A percentile compares a stretch with the other conserved stretches of the same genome.
Evolutionary conservation across 2,797 vertebrate species (phyloP).

Genomic region (Urophycis tenuis): DNA sequence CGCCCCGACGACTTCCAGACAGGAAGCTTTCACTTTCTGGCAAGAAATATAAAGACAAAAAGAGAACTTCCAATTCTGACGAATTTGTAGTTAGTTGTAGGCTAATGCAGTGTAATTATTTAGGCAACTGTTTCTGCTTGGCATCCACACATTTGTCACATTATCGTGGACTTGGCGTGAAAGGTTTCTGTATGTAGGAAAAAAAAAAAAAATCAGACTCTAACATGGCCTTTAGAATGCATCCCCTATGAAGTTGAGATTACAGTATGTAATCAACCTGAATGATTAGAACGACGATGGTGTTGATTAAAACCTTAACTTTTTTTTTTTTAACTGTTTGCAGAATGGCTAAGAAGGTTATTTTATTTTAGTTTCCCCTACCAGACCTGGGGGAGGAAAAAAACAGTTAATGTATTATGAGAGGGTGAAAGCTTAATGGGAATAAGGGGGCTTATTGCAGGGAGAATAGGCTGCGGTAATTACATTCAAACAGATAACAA

Average conservation of each 20-base stretch:
- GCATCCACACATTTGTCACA: neutral
- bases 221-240: neutral
- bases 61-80: too few relatives aligned
- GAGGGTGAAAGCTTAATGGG: constrained; percentile 20
- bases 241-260: neutral
- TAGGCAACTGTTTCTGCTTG: neutral
- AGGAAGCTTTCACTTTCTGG: too few relatives aligned
- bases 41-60: too few relatives aligned
- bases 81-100: too few relatives aligned
- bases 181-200: neutral
- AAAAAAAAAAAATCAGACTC: neutral
- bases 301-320: too few relatives aligned
- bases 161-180: neutral
- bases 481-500: neutral
- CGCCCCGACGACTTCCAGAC: too few relatives aligned
- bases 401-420: neutral
- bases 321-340: neutral
- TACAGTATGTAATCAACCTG: neutral
- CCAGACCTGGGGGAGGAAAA: neutral
- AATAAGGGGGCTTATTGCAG: neutral
- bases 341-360: neutral
- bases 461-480: constrained; percentile 2
- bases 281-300: neutral
- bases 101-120: neutral
- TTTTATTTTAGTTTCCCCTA: neutral